phyloP scores from a whole-genome alignment of 2,888 invertebrate species.

The Volucella bombylans region DNA sequence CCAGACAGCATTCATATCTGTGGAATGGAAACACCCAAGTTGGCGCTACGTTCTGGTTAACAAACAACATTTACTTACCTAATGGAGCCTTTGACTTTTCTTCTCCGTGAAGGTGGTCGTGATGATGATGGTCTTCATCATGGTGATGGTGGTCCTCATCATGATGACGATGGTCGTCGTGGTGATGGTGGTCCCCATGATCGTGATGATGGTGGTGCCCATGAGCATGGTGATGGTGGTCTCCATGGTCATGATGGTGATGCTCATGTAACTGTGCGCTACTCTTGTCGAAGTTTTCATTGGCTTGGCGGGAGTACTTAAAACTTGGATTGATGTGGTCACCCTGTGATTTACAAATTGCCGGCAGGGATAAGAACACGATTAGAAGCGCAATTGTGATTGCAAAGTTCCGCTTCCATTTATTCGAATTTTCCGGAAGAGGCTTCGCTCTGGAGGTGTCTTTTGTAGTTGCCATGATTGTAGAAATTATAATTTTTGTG shows the following conservation, averaged over 20 bases:
- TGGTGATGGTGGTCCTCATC: constrained; percentile 69
- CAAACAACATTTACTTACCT: constrained; percentile 74
- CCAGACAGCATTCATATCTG: constrained; percentile 84
- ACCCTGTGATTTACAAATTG: constrained; percentile 82
- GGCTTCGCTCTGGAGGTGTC: not conserved
- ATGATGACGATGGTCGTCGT: constrained; percentile 69
- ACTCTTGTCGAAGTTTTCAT: constrained; percentile 79
- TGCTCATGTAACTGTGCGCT: constrained; percentile 77
- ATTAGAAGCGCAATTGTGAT: constrained; percentile 77
- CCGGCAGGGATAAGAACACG: constrained; percentile 80
- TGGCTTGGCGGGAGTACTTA: constrained; percentile 92
- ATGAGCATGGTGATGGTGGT: constrained; percentile 80
- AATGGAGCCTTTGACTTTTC: constrained; percentile 68
- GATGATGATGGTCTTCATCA: constrained; percentile 68
- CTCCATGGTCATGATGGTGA: constrained; percentile 67
- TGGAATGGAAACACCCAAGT: constrained; percentile 25
- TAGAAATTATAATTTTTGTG: constrained; percentile 43
- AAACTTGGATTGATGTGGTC: constrained; percentile 88
- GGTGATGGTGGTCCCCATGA: constrained; percentile 24
- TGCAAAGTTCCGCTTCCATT: constrained; percentile 74
- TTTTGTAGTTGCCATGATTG: constrained; percentile 41
- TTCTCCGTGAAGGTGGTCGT: constrained; percentile 63
- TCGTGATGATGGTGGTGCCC: constrained; percentile 77
- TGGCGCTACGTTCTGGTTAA: not conserved
- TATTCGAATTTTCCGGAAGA: constrained; percentile 18